Conservation (phyloP, 1,140 invertebrate genomes). For the Drosophila sucinea region DNA sequence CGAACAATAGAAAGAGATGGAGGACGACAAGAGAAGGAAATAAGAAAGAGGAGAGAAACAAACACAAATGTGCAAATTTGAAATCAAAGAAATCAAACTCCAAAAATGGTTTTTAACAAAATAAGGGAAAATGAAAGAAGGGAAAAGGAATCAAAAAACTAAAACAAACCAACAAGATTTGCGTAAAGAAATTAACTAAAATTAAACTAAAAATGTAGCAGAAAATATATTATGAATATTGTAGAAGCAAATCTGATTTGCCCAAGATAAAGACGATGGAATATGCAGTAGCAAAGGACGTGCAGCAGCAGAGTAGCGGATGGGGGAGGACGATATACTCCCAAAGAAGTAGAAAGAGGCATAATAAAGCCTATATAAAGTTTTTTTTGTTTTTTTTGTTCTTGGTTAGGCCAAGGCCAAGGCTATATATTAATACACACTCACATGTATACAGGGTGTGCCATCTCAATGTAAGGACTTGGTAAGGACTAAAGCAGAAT, state of each 20-base stretch:
- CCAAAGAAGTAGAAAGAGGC: not conserved
- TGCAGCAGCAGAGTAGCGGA: too few species aligned
- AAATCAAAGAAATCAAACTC: conserved; percentile 2
- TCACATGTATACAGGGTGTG: not conserved
- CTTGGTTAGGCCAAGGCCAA: not conserved
- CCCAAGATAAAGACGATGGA: not conserved
- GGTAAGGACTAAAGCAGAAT: too few species aligned
- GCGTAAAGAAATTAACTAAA: conserved; percentile 30
- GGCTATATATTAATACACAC: not conserved
- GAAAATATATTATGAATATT: conserved; percentile 68
- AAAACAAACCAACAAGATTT: conserved; percentile 21
- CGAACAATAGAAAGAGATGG: not conserved
- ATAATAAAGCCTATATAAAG: not conserved
- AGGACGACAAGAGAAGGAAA: not conserved
- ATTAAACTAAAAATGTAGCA: conserved; percentile 55
- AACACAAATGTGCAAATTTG: conserved; percentile 7
- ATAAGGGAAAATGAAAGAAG: conserved; percentile 5
- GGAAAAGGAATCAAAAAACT: conserved; percentile 45
- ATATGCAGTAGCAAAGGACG: not conserved
- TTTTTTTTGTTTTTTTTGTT: not conserved
- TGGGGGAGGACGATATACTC: too few species aligned
- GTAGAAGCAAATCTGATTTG: conserved; percentile 30
- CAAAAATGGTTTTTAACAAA: conserved; percentile 58
- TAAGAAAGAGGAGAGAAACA: not conserved
- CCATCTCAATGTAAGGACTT: not conserved